Percentiles rank a stretch among this genome's conserved stretches.
phyloP scores from a whole-genome alignment of 2,888 invertebrate species.

The Lepidocyrtinus sp. region DNA sequence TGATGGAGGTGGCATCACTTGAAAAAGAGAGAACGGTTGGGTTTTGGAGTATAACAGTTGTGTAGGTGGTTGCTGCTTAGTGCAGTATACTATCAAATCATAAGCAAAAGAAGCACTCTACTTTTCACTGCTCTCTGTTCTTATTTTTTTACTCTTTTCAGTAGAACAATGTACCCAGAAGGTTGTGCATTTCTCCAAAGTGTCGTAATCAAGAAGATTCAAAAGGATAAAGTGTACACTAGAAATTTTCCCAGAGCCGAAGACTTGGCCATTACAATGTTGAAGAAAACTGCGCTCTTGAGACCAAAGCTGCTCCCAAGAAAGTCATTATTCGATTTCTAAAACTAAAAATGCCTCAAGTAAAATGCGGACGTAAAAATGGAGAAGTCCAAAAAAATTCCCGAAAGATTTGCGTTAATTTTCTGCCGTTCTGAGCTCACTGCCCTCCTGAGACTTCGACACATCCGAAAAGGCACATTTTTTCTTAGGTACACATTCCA shows the following conservation, averaged over 20 bases:
- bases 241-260: conserved; percentile 69
- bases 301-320: conserved; percentile 69
- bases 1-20: conserved; percentile 45
- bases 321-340: conserved; percentile 71
- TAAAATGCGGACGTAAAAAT: conserved; percentile 67
- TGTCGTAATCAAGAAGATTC: conserved; percentile 71
- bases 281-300: conserved; percentile 70
- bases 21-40: background rate
- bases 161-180: conserved; percentile 43
- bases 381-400: conserved; percentile 68
- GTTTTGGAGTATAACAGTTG: background rate
- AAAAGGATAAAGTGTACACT: conserved; percentile 70
- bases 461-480: conserved; percentile 68
- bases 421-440: conserved; percentile 85
- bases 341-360: conserved; percentile 71
- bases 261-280: conserved; percentile 70
- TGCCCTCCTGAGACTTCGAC: conserved; percentile 77
- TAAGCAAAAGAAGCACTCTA: conserved; percentile 41
- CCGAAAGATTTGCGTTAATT: conserved; percentile 78
- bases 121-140: conserved; percentile 9
- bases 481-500: conserved; percentile 60
- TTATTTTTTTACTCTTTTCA: conserved; percentile 6
- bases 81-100: conserved; percentile 57
- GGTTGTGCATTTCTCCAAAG: conserved; percentile 69
- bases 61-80: conserved; percentile 25